Base-by-base conservation (phyloP, 2,888 invertebrate species). In the Sphaeridia pumilis region DNA sequence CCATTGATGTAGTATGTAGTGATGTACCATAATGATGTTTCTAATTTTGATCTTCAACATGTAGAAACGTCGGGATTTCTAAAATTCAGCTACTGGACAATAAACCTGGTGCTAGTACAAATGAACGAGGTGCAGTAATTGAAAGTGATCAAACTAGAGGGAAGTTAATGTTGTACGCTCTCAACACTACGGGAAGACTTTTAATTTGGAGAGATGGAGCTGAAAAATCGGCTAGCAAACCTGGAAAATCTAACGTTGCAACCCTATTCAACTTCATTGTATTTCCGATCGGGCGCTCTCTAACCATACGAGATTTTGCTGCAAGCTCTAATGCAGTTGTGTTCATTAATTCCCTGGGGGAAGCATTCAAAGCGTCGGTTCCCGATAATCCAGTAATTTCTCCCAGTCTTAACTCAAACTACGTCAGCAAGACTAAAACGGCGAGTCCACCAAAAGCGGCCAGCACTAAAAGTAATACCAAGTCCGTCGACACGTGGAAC, bases 331-430 rank as follows among this genome's bases (percentile, higher is more conserved):
- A 76, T 60, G 76, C 76, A 0, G 55, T 84, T 5, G 74, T 80
- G 57, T 74, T 84, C 61, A 75, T 80, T 0, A 82, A 82, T 0
- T 74, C 73, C 48, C 74, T 77, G 65, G 83, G 84, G 2, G 83
- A 83, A 67, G 82, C 80, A 2, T 84, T 78, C 70, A 71, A 76
- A 61, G 82, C 81, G 17, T 12, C 27, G 21, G 35, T 45, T 3
- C n/a, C 41, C 17, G 20, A 38, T 10, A n/a, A 14, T 20, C 52
- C 52, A 4, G 17, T n/a, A 4, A 27, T 24, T 22, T 27, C 31
- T 14, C 34, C 41, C 4, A 52, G 41, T 41, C 7, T 17, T 17
- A 38, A 17, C 17, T 17, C 36, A 22, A 20, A n/a, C 10, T 28
- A 38, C 2, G n/a, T 42, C 34, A 22, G 31, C n/a, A 51, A 50